Conservation (phyloP, 2,888 invertebrate genomes). For the Acleris cristana region DNA sequence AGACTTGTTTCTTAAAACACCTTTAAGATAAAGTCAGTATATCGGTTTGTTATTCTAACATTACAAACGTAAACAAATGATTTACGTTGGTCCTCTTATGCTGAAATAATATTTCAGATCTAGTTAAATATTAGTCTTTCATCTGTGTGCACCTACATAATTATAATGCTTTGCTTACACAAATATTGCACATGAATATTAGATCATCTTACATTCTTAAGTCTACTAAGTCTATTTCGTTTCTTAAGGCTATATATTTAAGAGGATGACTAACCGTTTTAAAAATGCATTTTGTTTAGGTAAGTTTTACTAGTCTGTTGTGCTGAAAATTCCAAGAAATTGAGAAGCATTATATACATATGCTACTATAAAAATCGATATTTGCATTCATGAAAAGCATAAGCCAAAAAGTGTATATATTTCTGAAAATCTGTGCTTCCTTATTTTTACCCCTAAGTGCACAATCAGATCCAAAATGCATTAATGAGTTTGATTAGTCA, state of each 20-base stretch:
- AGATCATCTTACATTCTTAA: conserved; percentile 20
- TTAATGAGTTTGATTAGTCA: too few relatives aligned
- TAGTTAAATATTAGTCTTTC: conserved; percentile 23
- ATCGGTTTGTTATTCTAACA: neutral
- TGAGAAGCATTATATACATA: too few relatives aligned
- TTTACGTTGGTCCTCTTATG: conserved; percentile 15
- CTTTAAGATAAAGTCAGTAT: conserved; percentile 9
- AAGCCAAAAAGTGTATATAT: too few relatives aligned
- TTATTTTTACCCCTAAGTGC: too few relatives aligned
- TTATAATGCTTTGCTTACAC: conserved; percentile 23
- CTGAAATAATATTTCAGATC: conserved; percentile 28
- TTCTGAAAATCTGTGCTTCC: too few relatives aligned
- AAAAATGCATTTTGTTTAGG: too few relatives aligned
- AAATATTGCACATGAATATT: conserved; percentile 35
- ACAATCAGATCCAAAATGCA: too few relatives aligned
- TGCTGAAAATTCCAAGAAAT: too few relatives aligned
- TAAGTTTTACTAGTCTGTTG: too few relatives aligned
- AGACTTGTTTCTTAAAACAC: neutral
- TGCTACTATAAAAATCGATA: too few relatives aligned
- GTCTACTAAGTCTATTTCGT: conserved; percentile 19
- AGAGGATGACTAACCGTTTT: too few relatives aligned
- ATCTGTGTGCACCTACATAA: conserved; percentile 24
- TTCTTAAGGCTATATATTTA: conserved; percentile 1
- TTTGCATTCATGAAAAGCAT: too few relatives aligned
- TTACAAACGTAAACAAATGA: conserved; percentile 2